Conservation (phyloP, 2,797 vertebrate genomes). For the Anguilla megastoma region DNA sequence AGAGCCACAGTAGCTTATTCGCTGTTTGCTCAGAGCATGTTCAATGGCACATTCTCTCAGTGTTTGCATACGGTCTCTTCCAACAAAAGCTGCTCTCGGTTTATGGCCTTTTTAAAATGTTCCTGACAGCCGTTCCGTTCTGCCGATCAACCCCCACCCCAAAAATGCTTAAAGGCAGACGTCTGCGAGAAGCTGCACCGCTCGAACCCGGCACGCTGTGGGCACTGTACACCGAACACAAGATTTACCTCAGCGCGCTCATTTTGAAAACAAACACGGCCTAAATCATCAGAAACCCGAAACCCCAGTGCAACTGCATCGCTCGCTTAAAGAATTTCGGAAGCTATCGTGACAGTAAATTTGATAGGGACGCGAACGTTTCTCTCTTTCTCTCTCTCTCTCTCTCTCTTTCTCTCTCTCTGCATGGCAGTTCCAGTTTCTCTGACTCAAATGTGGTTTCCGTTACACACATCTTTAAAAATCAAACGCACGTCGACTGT, state of each 20-base stretch:
- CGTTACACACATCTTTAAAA: not conserved
- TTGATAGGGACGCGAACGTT: not conserved
- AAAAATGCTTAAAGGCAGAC: not conserved
- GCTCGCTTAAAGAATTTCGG: not conserved
- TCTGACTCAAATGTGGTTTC: not conserved
- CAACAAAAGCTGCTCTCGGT: conserved; percentile 2
- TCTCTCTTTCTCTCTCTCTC: not conserved
- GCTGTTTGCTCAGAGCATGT: conserved; percentile 1
- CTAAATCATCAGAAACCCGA: not conserved
- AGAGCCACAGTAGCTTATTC: not conserved
- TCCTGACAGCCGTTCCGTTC: not conserved
- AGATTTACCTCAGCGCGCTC: not conserved
- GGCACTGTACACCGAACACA: not conserved
- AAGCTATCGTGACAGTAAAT: not conserved
- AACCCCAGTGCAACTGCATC: not conserved
- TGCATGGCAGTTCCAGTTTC: not conserved
- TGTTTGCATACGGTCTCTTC: not conserved
- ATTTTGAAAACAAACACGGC: not conserved
- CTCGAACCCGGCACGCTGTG: not conserved
- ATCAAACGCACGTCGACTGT: not conserved
- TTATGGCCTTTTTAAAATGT: conserved; percentile 12
- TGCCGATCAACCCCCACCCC: not conserved
- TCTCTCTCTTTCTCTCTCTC: not conserved
- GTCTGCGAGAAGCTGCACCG: not conserved
- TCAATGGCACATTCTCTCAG: not conserved